Percentiles rank a stretch among this genome's conserved stretches.
Conservation (phyloP, 1,140 invertebrate species). For the Listronotus oregonensis region DNA sequence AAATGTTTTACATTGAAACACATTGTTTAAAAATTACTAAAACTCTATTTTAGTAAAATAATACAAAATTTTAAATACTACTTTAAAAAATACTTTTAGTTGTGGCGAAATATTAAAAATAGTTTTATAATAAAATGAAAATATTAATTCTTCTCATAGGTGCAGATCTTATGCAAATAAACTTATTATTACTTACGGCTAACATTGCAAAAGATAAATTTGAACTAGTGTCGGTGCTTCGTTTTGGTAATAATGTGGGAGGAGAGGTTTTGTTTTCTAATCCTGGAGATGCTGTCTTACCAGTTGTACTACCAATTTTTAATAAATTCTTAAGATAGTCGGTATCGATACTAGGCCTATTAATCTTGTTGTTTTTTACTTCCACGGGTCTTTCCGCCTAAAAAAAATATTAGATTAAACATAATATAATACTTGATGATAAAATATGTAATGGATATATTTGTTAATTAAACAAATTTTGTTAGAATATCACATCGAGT, state of each 20-base stretch:
- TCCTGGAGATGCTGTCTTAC: constrained; percentile 4
- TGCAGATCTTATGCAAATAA: too few species aligned
- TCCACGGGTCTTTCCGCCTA: neutral
- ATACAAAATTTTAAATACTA: too few species aligned
- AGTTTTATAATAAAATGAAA: too few species aligned
- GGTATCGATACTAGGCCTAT: constrained; percentile 25
- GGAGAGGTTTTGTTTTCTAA: neutral
- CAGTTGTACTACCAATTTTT: constrained; percentile 32
- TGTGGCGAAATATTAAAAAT: too few species aligned
- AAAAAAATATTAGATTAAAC: too few species aligned
- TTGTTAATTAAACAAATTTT: too few species aligned
- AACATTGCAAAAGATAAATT: constrained; percentile 39
- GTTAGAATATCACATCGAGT: too few species aligned
- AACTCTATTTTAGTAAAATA: too few species aligned
- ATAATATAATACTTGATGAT: too few species aligned
- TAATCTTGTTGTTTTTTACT: neutral
- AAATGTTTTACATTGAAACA: constrained; percentile 34
- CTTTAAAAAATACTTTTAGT: too few species aligned
- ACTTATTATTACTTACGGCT: constrained; percentile 43
- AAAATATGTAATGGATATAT: too few species aligned
- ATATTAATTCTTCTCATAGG: too few species aligned
- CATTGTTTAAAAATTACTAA: constrained; percentile 13
- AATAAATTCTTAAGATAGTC: constrained; percentile 42
- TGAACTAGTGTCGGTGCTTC: constrained; percentile 5
- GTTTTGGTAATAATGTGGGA: neutral